A percentile compares a stretch with the other conserved stretches of the same genome.
These are phyloP conservation scores for Drosophila lutescens DNA, from an alignment of 2,888 invertebrate species.

Conservation along the genomic window DNA sequence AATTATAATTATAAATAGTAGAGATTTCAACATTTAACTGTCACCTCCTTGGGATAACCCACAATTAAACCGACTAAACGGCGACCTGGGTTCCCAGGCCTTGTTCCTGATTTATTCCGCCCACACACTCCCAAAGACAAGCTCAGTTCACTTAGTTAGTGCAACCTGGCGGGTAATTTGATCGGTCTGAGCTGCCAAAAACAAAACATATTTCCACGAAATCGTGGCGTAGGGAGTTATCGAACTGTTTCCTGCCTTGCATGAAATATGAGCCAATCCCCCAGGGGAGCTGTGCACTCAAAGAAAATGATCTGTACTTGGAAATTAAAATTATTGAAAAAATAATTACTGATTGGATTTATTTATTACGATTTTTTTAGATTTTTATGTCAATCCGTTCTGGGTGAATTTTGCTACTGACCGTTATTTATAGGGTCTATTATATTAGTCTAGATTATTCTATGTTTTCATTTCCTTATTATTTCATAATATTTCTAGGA, in stretches of 20 bases:
- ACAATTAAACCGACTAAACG: neutral
- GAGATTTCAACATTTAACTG: neutral
- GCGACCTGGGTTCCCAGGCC: neutral
- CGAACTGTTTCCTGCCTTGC: constrained; percentile 47
- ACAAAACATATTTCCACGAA: constrained; percentile 48
- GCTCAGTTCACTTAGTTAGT: neutral
- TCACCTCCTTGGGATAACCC: neutral
- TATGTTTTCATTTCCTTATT: too few species aligned
- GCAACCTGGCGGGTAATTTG: constrained; percentile 12
- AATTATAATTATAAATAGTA: too few species aligned
- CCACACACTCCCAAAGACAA: neutral
- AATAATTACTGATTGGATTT: too few species aligned
- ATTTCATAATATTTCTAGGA: too few species aligned
- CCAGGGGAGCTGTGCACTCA: neutral
- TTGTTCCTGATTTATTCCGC: constrained; percentile 1
- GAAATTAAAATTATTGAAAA: too few species aligned
- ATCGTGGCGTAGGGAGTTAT: constrained; percentile 10
- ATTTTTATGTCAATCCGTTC: too few species aligned
- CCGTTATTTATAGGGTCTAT: too few species aligned
- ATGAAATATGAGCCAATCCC: constrained; percentile 62
- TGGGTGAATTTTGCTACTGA: too few species aligned
- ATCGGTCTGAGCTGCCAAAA: constrained; percentile 20
- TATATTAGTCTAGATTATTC: too few species aligned
- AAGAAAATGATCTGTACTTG: neutral
- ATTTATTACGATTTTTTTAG: too few species aligned